Base-by-base conservation (phyloP, 1,140 invertebrate species). In the Dufourea novaeangliae region DNA sequence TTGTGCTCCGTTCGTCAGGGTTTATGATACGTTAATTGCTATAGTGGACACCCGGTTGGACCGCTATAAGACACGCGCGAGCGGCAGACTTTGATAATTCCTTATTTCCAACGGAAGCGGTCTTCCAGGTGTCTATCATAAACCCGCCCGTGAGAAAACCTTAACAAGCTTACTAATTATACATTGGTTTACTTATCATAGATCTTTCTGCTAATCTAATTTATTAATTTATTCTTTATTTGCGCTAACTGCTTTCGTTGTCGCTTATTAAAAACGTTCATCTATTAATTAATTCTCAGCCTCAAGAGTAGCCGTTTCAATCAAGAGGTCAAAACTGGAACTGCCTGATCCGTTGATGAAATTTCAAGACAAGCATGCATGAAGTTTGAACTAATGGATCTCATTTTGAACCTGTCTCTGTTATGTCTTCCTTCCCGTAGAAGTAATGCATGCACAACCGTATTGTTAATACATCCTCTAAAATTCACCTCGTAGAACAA, bases 341-440 rank as follows among this genome's bases (percentile, higher is more conserved):
- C 83, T 81, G 80, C 77, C 82, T 86, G 76, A 83, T 84, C 41
- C 61, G 52, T 78, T 86, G 73, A 69, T 67, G 79, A 86, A 78
- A 82, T 82, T 70, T 77, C 71, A 76, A 87, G 68, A 59, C 41
- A 84, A 77, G 74, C 78, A 83, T 88, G 83, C 88, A 87, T 86
- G 83, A 84, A 86, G 71, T 86, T 85, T 54, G 84, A 78, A 86
- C 84, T 85, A 73, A 86, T 82, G 87, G 88, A 88, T 80, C 69
- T 84, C 77, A 88, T 82, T 84, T 61, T 77, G 71, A 84, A 78
- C 81, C 82, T 71, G 83, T 85, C 83, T 85, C 83, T 84, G 59
- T 39, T 54, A 83, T 72, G 85, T 89, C 88, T 89, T 88, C 86
- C 86, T 84, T 72, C 72, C 59, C 50, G 52, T 86, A 87, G 82